These are phyloP conservation scores for Percopsis omiscomaycus DNA, from an alignment of 2,797 vertebrate species.

Conservation along the genomic window DNA sequence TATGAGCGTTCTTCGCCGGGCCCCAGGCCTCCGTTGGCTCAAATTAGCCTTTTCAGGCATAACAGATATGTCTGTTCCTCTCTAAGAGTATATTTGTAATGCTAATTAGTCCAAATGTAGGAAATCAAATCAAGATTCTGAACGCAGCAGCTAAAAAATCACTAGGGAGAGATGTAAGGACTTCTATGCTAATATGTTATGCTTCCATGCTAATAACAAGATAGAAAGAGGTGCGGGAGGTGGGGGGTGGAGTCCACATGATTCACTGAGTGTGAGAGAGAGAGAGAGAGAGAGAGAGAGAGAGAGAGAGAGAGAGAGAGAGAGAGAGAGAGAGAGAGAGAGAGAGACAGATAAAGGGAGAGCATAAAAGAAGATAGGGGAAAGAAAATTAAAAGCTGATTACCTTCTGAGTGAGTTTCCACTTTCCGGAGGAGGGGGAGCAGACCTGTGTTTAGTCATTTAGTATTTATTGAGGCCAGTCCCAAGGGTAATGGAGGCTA, in stretches of 20 bases:
- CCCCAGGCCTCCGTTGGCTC: conserved; percentile 31
- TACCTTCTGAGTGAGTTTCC: conserved; percentile 60
- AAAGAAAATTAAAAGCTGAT: conserved; percentile 73
- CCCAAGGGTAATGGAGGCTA: conserved; percentile 51
- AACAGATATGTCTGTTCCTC: conserved; percentile 54
- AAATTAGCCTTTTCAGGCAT: conserved; percentile 57
- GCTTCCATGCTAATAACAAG: not conserved
- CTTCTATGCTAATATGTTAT: conserved; percentile 64
- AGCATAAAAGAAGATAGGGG: conserved; percentile 36
- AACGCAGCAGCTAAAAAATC: conserved; percentile 71
- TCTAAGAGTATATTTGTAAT: conserved; percentile 69
- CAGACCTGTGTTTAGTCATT: conserved; percentile 39
- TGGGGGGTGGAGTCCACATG: not conserved
- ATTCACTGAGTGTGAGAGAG: not conserved
- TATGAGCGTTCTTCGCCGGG: conserved; percentile 13
- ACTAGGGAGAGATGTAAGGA: conserved; percentile 61
- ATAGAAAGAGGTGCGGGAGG: not conserved
- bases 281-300: conserved; percentile 22
- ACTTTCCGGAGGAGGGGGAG: conserved; percentile 48
- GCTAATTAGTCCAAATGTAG: conserved; percentile 69
- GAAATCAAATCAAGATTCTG: conserved; percentile 69
- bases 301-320: conserved; percentile 5
- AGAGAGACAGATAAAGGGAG: conserved; percentile 46
- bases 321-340: conserved; percentile 24
- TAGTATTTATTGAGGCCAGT: conserved; percentile 60